Evolutionary conservation across 2,888 invertebrate species (phyloP).

Genomic region (Eupithecia tripunctaria): DNA sequence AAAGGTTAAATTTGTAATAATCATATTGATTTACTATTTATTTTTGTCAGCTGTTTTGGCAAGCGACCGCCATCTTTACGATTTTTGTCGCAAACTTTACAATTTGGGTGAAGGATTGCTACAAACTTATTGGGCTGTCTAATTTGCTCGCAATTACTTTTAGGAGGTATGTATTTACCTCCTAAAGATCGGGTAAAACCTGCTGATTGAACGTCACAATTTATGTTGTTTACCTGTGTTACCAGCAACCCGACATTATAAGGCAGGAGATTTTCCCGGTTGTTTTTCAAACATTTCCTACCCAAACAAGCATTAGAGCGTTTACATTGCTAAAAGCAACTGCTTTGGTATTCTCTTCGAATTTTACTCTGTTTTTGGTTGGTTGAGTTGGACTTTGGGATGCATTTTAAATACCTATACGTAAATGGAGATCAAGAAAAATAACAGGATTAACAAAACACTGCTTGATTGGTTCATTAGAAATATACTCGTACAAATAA

Average conservation of each 20-base stretch:
- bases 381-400: background rate
- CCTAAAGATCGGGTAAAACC: background rate
- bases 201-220: background rate
- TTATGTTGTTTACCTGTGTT: constrained; percentile 8
- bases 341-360: background rate
- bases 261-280: background rate
- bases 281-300: constrained; percentile 19
- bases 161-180: no score
- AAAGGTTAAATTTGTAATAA: no score
- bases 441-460: no score
- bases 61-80: no score
- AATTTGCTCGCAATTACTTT: no score
- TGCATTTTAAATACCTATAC: background rate
- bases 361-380: background rate
- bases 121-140: no score
- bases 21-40: no score
- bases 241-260: background rate
- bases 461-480: no score
- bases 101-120: no score
- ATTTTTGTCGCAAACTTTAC: no score
- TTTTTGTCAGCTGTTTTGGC: no score
- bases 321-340: background rate
- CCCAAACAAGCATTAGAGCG: constrained; percentile 2
- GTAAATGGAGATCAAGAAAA: background rate
- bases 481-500: no score